Evolutionary conservation across 2,888 invertebrate genomes (phyloP), one percentile per base, ranked within the genome.

Genomic region (Synergus japonicus): DNA sequence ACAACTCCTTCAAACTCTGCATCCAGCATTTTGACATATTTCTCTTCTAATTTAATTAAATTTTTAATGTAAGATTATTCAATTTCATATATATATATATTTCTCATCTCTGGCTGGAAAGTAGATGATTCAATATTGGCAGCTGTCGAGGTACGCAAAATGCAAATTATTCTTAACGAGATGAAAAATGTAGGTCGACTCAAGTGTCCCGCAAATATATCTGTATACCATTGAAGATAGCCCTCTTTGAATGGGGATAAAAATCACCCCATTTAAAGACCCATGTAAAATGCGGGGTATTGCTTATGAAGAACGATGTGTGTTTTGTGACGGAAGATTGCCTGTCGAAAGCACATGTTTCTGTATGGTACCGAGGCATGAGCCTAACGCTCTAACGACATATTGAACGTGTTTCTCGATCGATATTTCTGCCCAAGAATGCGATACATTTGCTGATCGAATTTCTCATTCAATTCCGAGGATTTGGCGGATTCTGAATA

Each of bases 291-390:
- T 7, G 41, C 43, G 22, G 15, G 9, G 29, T 49, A 29, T 22
- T 15, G 46, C 69, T 69, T 69, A 7, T 46, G 12, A 67, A 22
- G 46, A 44, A 69, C 29, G 29, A 22, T 7, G 69, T 67, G 22
- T 67, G 46, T 67, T 46, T 67, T 44, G 44, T 46, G 67, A 44
- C 7, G 46, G 46, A 67, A 46, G 67, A 69, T 69, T 69, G 46
- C 69, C 29, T 69, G 69, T 69, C 69, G 69, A 69, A 69, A 69
- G 49, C 69, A 69, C 29, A 76, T 76, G 58, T 69, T 22, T 78
- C 76, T 73, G 60, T 41, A 22, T 22, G 22, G 22, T 22, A 78
- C 65, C 65, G 18, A 49, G 65, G 77, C 73, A 54, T 37, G 29
- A 43, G 66, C 54, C 58, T 54, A 41, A 43, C 63, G 43, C 54